Base-by-base conservation (phyloP, 2,888 invertebrate species). In the Lucinisca nassula region DNA sequence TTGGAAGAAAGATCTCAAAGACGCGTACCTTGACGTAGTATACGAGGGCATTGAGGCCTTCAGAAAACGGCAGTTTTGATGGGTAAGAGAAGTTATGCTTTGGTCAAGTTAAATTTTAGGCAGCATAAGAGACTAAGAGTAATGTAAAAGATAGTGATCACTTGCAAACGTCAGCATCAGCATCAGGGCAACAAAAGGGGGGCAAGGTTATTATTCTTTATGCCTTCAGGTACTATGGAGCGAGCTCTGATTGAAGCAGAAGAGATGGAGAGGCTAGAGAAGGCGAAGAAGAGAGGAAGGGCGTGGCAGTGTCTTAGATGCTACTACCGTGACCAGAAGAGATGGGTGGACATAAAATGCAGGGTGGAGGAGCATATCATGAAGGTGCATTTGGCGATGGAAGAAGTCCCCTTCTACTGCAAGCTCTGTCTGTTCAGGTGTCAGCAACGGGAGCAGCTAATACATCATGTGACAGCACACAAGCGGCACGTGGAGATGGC, bases 371-470 rank as follows among this genome's bases (percentile, higher is more conserved):
- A 61, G 37, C 67, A 61, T 40, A 24, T 58, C 61, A 32, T 24
- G n/a, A 61, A 61, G n/a, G 27, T 32, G 21, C 78, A 78, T 24
- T 17, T 61, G 27, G 21, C 40, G 24, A 24, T 55, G 30, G 38
- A 58, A 2, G 24, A 78, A 35, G 55, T 27, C 6, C 61, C 78
- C 0, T 78, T 38, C 21, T 78, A 38, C 27, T 76, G 76, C 24
- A 76, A 21, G 24, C 27, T 76, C 14, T 76, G 55, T 76, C 30
- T 76, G 6, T 78, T 78, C 21, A 10, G 78, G 38, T 55, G 78
- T 27, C 30, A 35, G 40, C 30, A 14, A 2, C 27, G 24, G 35
- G 78, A 58, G 27, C 37, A 27, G 1, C 40, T 78, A 17, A 8
- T n/a, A 14, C n/a, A 10, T 32, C 78, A 78, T 30, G 78, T 78